phyloP scores from a whole-genome alignment of 2,797 vertebrate genomes.

The Gymnopithys bicolor region DNA sequence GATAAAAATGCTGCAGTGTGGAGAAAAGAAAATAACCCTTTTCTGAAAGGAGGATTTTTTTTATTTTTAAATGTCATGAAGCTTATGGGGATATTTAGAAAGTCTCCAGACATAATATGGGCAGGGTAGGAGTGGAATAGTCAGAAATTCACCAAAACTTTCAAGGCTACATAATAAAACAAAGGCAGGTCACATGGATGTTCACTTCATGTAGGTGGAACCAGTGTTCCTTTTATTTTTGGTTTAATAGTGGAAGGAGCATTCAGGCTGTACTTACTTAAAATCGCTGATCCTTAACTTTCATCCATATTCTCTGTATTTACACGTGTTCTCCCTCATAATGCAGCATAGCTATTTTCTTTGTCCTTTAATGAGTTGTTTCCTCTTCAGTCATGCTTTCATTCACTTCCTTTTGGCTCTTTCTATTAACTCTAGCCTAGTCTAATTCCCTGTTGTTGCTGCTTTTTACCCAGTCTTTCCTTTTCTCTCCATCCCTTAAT shows the following conservation, averaged over 20 bases:
- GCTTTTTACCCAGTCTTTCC: neutral
- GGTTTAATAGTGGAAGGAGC: neutral
- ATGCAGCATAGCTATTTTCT: neutral
- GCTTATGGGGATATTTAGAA: neutral
- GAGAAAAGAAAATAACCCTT: neutral
- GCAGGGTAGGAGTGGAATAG: neutral
- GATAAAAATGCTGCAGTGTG: neutral
- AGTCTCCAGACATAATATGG: neutral
- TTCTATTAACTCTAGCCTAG: constrained; percentile 33
- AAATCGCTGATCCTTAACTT: neutral
- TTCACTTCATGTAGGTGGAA: neutral
- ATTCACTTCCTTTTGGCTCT: constrained; percentile 47
- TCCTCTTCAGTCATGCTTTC: constrained; percentile 36
- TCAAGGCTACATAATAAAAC: neutral
- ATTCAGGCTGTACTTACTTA: neutral
- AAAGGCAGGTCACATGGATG: neutral
- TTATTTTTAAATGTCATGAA: neutral
- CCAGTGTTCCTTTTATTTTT: neutral
- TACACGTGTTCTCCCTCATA: neutral
- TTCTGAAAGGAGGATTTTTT: neutral
- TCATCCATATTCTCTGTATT: neutral
- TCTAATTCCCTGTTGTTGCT: neutral
- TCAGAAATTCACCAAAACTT: neutral
- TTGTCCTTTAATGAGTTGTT: constrained; percentile 22
- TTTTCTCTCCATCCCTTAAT: neutral